Base-by-base conservation (phyloP, 2,113 vertebrate species). In the Lophura nycthemera region DNA sequence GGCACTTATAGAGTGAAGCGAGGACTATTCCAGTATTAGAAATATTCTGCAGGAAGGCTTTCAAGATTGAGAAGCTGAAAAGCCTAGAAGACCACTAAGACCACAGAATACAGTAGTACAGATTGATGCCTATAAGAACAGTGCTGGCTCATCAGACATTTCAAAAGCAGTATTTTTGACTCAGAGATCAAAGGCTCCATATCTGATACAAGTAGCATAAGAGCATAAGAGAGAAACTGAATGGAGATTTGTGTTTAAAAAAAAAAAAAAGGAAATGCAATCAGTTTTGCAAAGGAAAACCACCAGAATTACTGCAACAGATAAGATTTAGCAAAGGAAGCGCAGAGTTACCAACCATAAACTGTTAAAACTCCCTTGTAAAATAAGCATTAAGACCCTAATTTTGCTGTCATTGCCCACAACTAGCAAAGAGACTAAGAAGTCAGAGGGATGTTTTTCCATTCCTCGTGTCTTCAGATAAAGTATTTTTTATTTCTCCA, bases 41-140 rank as follows among this genome's bases (percentile, higher is more conserved):
- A 63, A 25, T 7, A 59, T 66, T 89, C 45, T 70, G 4, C 10
- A 52, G 11, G 20, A 79, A 82, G 66, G 5, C 0, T 77, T 87
- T 65, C 43, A 48, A 45, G 24, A 61, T 6, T 78, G 32, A 88
- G 40, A 81, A 64, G 6, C 14, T 59, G 48, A 65, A 76, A 90
- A 45, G 6, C 16, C 29, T 36, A 38, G 15, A 19, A 21, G 13
- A 27, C 8, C 22, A 73, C 36, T 80, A 24, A 50, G 80, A 57
- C 4, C 47, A 77, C 50, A 57, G 56, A 88, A 50, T 30, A 38
- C 24, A 47, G 45, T 8, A 76, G n/a, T 34, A 43, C 11, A 66
- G 56, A 63, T 1, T 54, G 67, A 88, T 38, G 29, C 8, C 34
- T 0, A 0, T 34, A 56, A 50, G 56, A 77, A 80, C 43, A 0